Evolutionary conservation across 2,888 invertebrate genomes (phyloP).

Genomic region (Celastrina argiolus): DNA sequence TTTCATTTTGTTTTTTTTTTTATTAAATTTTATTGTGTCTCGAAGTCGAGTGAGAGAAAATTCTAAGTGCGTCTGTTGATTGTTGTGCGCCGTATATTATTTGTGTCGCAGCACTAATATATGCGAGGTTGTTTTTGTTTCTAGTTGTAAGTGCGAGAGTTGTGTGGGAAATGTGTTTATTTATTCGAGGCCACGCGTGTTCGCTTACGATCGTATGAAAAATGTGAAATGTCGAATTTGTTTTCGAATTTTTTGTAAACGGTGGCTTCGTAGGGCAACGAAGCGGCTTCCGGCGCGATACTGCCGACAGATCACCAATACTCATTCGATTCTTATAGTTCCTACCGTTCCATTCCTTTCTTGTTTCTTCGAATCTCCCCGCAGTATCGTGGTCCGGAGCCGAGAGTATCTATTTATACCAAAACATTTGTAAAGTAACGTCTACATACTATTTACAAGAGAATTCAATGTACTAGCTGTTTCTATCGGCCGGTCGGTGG

Average conservation of each 20-base stretch:
- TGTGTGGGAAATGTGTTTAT: constrained; percentile 17
- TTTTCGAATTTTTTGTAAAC: neutral
- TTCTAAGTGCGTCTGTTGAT: constrained; percentile 69
- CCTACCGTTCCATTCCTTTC: constrained; percentile 19
- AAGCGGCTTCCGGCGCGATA: constrained; percentile 16
- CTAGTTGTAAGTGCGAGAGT: constrained; percentile 26
- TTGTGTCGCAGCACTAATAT: constrained; percentile 44
- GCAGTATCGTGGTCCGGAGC: constrained; percentile 5
- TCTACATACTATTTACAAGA: constrained; percentile 19
- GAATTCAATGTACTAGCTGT: neutral
- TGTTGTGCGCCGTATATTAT: constrained; percentile 65
- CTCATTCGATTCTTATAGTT: constrained; percentile 19
- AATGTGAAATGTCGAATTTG: neutral
- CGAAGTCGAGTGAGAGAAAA: constrained; percentile 51
- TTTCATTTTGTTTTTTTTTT: constrained; percentile 45
- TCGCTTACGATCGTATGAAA: neutral
- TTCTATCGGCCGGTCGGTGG: neutral
- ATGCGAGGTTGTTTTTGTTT: constrained; percentile 30
- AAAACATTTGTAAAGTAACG: constrained; percentile 16
- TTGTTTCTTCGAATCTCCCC: constrained; percentile 13
- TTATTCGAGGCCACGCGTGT: constrained; percentile 2
- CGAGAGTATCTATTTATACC: constrained; percentile 15
- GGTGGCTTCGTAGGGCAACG: constrained; percentile 12
- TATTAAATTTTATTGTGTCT: constrained; percentile 67
- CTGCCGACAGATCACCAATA: constrained; percentile 14